These are phyloP conservation scores for Enhydra lutris DNA, from an alignment of 2,113 vertebrate species.

Conservation along the genomic window DNA sequence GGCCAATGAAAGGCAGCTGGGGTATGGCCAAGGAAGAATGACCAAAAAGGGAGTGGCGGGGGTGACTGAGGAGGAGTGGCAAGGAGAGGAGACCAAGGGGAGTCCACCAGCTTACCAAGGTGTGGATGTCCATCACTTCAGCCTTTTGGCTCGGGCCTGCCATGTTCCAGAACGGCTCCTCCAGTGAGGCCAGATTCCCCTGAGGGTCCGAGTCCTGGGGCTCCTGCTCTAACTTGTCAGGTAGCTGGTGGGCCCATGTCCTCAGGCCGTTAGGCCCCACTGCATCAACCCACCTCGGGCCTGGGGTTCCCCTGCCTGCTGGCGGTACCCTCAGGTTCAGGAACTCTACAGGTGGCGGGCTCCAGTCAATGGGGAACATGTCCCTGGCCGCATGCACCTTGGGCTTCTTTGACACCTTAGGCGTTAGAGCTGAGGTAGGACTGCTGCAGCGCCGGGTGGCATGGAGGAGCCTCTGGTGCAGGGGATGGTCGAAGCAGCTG, in stretches of 20 bases:
- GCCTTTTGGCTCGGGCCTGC: background rate
- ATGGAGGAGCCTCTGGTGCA: background rate
- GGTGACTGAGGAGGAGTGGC: background rate
- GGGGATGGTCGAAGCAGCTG: background rate
- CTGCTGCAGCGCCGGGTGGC: background rate
- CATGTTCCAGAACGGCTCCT: background rate
- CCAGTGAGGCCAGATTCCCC: background rate
- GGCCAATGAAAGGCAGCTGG: background rate
- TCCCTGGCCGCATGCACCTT: background rate
- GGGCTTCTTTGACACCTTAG: background rate
- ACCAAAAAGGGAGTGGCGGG: background rate
- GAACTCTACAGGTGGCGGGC: constrained; percentile 59
- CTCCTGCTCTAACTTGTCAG: background rate
- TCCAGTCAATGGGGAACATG: constrained; percentile 62
- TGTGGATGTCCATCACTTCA: accelerated
- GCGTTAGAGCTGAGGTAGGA: background rate
- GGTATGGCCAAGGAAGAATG: background rate
- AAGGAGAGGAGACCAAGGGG: background rate
- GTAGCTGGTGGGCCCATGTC: background rate
- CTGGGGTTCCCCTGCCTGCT: accelerated
- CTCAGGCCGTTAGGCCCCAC: background rate
- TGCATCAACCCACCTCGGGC: accelerated
- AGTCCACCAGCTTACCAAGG: background rate
- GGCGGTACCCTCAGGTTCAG: background rate
- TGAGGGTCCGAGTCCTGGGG: background rate